These are phyloP conservation scores for Cistogaster globosa DNA, from an alignment of 2,888 invertebrate species.

Conservation along the genomic window DNA sequence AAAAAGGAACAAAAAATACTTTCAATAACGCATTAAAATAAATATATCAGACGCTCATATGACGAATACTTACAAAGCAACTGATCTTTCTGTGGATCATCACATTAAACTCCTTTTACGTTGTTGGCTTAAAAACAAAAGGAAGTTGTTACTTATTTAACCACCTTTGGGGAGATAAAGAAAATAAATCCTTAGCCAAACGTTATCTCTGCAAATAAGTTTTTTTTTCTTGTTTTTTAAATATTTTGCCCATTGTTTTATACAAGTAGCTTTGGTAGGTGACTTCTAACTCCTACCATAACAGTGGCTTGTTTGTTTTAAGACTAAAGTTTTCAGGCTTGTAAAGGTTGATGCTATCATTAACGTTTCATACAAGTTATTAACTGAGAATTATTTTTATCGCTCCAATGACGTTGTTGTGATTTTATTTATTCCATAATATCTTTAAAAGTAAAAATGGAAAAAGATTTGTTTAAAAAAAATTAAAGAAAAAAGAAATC, in stretches of 20 bases:
- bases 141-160: slow-evolving; percentile 71
- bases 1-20: neutral
- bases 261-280: slow-evolving; percentile 64
- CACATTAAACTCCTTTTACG: neutral
- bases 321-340: slow-evolving; percentile 6
- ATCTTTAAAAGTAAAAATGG: neutral
- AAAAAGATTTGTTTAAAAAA: neutral
- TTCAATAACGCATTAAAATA: slow-evolving; percentile 34
- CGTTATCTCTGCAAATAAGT: neutral
- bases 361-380: slow-evolving; percentile 72
- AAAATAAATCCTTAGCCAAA: slow-evolving; percentile 20
- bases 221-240: neutral
- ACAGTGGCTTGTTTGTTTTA: neutral
- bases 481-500: neutral
- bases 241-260: slow-evolving; percentile 51
- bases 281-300: slow-evolving; percentile 62
- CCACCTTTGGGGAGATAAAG: slow-evolving; percentile 65
- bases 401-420: slow-evolving; percentile 69
- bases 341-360: slow-evolving; percentile 48
- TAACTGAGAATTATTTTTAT: slow-evolving; percentile 78
- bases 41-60: slow-evolving; percentile 24
- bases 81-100: slow-evolving; percentile 46
- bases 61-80: slow-evolving; percentile 14
- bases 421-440: slow-evolving; percentile 57
- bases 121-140: slow-evolving; percentile 46